A percentile compares a stretch with the other conserved stretches of the same genome.
Conservation (phyloP, 2,113 vertebrate genomes). For the Hepsetus odoe region DNA sequence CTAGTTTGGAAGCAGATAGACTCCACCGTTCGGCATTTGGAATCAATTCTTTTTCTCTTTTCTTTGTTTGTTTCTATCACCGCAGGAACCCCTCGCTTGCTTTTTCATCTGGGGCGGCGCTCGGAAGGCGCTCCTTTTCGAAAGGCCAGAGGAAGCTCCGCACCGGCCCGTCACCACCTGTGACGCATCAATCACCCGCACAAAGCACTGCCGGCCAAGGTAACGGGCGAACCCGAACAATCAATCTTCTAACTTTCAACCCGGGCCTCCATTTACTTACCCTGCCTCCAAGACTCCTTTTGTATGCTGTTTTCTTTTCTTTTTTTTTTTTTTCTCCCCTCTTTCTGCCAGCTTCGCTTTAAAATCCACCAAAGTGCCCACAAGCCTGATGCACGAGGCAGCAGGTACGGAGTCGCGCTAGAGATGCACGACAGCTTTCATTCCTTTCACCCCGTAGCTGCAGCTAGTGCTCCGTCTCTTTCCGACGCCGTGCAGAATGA, state of each 20-base stretch:
- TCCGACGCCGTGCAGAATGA: no score
- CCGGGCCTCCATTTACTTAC: not conserved
- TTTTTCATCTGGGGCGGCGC: not conserved
- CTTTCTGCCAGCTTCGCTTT: slow-evolving; percentile 22
- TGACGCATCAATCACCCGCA: slow-evolving; percentile 27
- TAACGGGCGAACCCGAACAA: slow-evolving; percentile 4
- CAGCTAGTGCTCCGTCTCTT: no score
- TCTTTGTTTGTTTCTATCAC: not conserved
- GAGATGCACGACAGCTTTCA: no score
- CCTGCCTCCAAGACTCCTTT: not conserved
- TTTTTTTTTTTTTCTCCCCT: not conserved
- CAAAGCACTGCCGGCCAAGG: slow-evolving; percentile 25
- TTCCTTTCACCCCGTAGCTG: no score
- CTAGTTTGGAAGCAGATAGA: no score
- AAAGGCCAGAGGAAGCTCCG: not conserved
- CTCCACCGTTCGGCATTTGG: not conserved
- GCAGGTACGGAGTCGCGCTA: not conserved
- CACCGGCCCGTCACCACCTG: not conserved
- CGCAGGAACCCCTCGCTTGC: not conserved
- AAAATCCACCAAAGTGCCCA: not conserved
- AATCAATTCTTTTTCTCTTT: not conserved
- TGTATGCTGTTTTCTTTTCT: not conserved
- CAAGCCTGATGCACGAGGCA: not conserved
- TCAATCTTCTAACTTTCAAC: slow-evolving; percentile 4
- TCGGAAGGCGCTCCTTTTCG: not conserved